These are phyloP conservation scores for Cosmopolites sordidus DNA, from an alignment of 2,888 invertebrate genomes.

Conservation along the genomic window DNA sequence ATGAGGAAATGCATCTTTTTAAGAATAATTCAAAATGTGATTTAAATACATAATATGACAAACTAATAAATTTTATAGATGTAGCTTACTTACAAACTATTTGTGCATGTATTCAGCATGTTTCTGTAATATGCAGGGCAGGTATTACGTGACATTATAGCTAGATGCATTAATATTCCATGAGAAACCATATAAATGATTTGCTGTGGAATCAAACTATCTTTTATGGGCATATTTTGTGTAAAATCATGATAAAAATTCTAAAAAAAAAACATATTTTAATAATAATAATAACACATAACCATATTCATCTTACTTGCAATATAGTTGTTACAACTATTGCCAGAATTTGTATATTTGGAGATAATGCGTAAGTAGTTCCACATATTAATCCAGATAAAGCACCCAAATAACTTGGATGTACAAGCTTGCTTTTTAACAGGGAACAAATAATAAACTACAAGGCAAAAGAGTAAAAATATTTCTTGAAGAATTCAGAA, in stretches of 20 bases:
- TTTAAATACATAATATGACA: too few relatives aligned
- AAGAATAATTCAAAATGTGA: too few relatives aligned
- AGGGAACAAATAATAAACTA: conserved; percentile 50
- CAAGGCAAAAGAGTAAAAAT: too few relatives aligned
- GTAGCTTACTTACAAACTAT: conserved; percentile 52
- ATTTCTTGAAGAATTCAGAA: background rate
- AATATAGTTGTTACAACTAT: conserved; percentile 53
- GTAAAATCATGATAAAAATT: conserved; percentile 27
- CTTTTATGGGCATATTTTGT: conserved; percentile 26
- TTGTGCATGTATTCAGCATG: conserved; percentile 52
- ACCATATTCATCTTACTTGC: conserved; percentile 53
- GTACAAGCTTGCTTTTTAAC: conserved; percentile 37
- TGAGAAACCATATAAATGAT: conserved; percentile 54
- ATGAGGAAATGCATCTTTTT: too few relatives aligned
- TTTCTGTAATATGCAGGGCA: conserved; percentile 55
- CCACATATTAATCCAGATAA: conserved; percentile 57
- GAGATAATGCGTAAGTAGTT: conserved; percentile 51
- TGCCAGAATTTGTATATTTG: conserved; percentile 53
- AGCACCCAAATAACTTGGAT: conserved; percentile 51
- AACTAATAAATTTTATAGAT: too few relatives aligned
- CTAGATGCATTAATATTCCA: conserved; percentile 53
- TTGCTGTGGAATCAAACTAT: conserved; percentile 47
- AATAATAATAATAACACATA: too few relatives aligned
- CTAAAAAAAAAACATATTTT: conserved; percentile 18
- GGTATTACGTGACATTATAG: conserved; percentile 53